Conservation (phyloP, 2,113 vertebrate genomes). For the Nestor notabilis region DNA sequence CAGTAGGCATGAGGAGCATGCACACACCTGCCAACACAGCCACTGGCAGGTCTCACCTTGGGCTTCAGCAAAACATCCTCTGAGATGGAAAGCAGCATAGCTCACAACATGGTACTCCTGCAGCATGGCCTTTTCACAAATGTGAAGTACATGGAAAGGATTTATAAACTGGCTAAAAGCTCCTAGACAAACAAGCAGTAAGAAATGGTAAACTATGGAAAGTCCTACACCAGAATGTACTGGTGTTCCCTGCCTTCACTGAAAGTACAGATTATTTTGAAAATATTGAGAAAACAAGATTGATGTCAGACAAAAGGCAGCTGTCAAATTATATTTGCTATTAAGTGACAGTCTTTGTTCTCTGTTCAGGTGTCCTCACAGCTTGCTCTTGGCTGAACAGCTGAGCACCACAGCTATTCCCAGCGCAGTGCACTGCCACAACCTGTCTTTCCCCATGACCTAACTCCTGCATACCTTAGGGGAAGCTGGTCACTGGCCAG, state of each 20-base stretch:
- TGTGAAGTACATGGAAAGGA: not conserved
- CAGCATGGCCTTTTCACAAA: not conserved
- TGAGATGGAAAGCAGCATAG: not conserved
- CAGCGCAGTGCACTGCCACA: not conserved
- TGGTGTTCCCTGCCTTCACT: not conserved
- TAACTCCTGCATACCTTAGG: not conserved
- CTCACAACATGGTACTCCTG: not conserved
- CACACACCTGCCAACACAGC: accelerated
- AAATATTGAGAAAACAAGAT: not conserved
- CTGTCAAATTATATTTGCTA: not conserved
- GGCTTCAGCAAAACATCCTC: not conserved
- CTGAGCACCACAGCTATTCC: not conserved
- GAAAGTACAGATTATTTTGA: not conserved
- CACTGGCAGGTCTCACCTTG: not conserved
- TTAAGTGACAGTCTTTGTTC: not conserved
- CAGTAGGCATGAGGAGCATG: not conserved
- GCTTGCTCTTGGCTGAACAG: accelerated
- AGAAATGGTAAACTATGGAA: not conserved
- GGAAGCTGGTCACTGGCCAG: not conserved
- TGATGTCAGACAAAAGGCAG: not conserved
- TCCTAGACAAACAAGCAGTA: not conserved
- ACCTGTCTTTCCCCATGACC: not conserved
- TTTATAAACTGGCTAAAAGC: not conserved
- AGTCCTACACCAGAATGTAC: not conserved
- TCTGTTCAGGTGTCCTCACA: not conserved